These are phyloP conservation scores for Polylopha cassiicola DNA, from an alignment of 2,888 invertebrate species.

Conservation along the genomic window DNA sequence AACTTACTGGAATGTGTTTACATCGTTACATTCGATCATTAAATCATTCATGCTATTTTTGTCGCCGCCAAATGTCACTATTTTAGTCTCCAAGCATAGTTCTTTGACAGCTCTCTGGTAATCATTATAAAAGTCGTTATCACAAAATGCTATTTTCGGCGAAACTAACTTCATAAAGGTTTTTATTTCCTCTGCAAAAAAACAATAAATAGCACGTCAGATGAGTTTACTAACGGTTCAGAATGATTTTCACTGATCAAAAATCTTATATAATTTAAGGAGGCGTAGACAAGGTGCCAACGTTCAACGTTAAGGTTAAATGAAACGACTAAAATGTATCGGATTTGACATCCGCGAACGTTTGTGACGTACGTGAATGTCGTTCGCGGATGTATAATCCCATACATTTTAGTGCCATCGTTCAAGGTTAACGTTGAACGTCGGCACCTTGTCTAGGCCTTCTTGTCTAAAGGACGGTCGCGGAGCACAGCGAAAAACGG, in stretches of 20 bases:
- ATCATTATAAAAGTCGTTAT: conserved; percentile 33
- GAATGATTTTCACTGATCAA: too few relatives aligned
- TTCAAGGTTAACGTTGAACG: neutral
- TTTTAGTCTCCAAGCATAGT: conserved; percentile 38
- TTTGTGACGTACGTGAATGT: too few relatives aligned
- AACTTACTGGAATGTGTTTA: conserved; percentile 47
- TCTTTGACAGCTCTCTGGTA: conserved; percentile 35
- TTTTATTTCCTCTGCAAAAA: conserved; percentile 51
- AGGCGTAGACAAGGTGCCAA: too few relatives aligned
- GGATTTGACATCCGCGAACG: too few relatives aligned
- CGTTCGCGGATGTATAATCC: too few relatives aligned
- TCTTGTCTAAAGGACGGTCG: too few relatives aligned
- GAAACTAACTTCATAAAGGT: conserved; percentile 40
- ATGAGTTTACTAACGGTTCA: too few relatives aligned
- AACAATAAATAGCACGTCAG: conserved; percentile 2
- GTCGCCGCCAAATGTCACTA: conserved; percentile 48
- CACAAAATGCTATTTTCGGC: conserved; percentile 55
- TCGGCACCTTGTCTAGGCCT: neutral
- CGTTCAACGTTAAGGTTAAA: neutral
- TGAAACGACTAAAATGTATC: too few relatives aligned
- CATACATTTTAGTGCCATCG: neutral
- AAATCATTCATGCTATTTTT: conserved; percentile 42
- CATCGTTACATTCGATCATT: conserved; percentile 34
- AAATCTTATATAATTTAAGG: too few relatives aligned
- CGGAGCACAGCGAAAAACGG: too few relatives aligned